Conservation (phyloP, 2,797 vertebrate genomes). For the Argentina silus region DNA sequence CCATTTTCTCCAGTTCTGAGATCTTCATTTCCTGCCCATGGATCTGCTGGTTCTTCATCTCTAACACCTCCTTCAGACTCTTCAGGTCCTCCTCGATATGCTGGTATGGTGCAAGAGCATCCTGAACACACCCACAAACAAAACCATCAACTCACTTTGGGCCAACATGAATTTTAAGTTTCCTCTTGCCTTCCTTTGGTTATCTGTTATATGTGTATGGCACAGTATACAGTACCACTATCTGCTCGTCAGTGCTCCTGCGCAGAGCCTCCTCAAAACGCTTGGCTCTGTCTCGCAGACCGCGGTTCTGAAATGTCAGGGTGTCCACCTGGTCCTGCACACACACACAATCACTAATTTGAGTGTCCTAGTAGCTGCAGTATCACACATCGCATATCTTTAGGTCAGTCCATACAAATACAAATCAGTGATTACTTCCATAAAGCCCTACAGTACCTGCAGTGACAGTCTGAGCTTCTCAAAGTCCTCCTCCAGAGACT, state of each 20-base stretch:
- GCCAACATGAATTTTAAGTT: no score
- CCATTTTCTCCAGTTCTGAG: conserved; percentile 92
- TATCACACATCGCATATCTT: neutral
- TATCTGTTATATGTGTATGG: no score
- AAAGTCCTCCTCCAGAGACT: conserved; percentile 89
- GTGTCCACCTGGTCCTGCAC: conserved; percentile 95
- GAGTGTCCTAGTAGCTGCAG: neutral
- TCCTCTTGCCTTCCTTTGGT: neutral
- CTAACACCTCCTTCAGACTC: conserved; percentile 93
- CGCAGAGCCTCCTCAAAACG: conserved; percentile 95
- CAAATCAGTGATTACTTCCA: neutral
- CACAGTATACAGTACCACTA: conserved; percentile 80
- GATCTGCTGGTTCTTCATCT: conserved; percentile 97
- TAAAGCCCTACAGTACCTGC: conserved; percentile 78
- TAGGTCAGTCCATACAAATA: neutral
- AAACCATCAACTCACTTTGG: neutral
- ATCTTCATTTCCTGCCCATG: conserved; percentile 95
- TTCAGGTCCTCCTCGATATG: conserved; percentile 94
- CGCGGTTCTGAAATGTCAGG: conserved; percentile 94
- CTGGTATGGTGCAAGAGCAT: conserved; percentile 90
- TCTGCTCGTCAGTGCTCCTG: conserved; percentile 92
- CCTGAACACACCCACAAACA: conserved; percentile 64
- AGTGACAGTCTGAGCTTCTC: conserved; percentile 91
- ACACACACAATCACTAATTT: neutral
- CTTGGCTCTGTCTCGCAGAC: conserved; percentile 90